Base-by-base conservation (phyloP, 2,797 vertebrate species). In the Falco peregrinus region DNA sequence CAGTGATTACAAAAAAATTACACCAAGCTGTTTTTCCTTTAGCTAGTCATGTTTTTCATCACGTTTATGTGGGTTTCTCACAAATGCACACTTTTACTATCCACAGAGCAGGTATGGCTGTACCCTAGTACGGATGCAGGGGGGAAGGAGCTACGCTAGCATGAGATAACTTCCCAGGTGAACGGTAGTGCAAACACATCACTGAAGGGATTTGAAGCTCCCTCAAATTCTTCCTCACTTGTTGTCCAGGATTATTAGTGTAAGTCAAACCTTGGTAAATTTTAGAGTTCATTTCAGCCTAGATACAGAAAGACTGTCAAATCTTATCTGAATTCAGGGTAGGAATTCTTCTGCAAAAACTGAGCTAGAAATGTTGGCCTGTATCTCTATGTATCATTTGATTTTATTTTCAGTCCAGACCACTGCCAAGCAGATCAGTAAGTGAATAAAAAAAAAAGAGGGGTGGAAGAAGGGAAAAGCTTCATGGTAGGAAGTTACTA, bases 381-480 rank as follows among this genome's bases (percentile, higher is more conserved):
- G 22, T 53, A 51, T 53, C 31, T 69, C 39, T 13, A 20, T 21
- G 16, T 43, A 28, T 25, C 1, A 31, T 65, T 25, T 89, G 17
- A 51, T 71, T 75, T 76, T 19, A 13, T 84, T 84, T 93, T 71
- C 33, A 61, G 12, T 39, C 25, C 37, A 59, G 53, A 69, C 4
- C 13, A 45, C 21, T 65, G 7, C 19, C 26, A 84, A n/a, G 12
- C 2, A 79, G 14, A 13, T 16, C 54, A 94, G n/a, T 33, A 78
- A 57, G 17, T 39, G 16, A 86, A 90, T 43, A n/a, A 69, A 85
- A 85, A 65, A 25, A 2, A 39, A 39, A 11, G 6, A 65, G 5
- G 1, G 4, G 10, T n/a, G 3, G 7, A 39, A 8, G 12, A 16
- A 68, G 8, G 9, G 7, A 57, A 59, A 65, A 45, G 1, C 0